Evolutionary conservation across 2,113 vertebrate species (phyloP).

Genomic region (Marmota flaviventris): DNA sequence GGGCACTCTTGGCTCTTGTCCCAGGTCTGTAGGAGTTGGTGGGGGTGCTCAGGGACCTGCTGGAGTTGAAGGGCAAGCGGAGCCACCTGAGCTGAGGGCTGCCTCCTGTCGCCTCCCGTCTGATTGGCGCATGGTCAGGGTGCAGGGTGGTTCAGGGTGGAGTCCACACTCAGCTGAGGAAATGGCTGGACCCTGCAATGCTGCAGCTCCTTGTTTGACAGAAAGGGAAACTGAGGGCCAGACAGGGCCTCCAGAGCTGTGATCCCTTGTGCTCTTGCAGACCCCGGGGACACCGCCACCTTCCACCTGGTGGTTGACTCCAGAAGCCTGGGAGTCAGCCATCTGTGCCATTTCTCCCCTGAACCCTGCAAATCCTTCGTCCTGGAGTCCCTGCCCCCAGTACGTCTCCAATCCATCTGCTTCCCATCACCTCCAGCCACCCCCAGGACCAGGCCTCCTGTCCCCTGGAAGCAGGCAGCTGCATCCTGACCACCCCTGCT

Average conservation of each 20-base stretch:
- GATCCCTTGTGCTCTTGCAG: neutral
- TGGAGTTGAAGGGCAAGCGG: neutral
- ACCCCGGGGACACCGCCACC: accelerated
- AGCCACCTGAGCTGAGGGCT: accelerated
- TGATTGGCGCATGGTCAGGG: neutral
- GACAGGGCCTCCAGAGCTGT: neutral
- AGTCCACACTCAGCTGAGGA: too few species aligned
- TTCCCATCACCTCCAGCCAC: neutral
- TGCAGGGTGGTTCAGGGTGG: neutral
- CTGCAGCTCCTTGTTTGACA: neutral
- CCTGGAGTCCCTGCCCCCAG: accelerated
- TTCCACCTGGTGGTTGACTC: neutral
- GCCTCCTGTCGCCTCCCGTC: accelerated
- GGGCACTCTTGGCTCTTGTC: too few species aligned
- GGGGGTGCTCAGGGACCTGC: neutral
- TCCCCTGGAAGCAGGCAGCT: neutral
- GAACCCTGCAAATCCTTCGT: accelerated
- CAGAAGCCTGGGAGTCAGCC: neutral
- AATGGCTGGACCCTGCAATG: accelerated
- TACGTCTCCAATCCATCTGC: neutral
- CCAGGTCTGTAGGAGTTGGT: neutral
- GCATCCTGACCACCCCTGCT: neutral
- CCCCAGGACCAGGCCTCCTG: neutral
- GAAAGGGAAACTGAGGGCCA: neutral
- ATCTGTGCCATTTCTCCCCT: neutral